phyloP scores from a whole-genome alignment of 2,113 vertebrate genomes.

The Galemys pyrenaicus region DNA sequence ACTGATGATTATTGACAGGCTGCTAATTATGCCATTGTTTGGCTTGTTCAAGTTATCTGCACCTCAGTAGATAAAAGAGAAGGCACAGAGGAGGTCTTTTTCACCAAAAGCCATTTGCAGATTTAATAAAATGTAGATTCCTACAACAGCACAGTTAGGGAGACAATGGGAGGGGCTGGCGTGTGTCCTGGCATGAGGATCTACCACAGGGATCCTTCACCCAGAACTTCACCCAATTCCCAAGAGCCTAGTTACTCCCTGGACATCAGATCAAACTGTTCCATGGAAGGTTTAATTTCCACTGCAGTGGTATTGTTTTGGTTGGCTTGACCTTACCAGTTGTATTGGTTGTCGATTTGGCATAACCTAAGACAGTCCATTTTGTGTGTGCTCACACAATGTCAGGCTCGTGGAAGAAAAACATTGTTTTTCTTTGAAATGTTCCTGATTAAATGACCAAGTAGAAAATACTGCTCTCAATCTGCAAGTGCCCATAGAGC shows the following conservation, averaged over 20 bases:
- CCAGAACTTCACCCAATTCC: neutral
- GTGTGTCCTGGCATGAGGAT: neutral
- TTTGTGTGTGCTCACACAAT: neutral
- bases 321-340: neutral
- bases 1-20: neutral
- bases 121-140: neutral
- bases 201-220: neutral
- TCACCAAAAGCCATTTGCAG: neutral
- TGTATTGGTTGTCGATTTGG: neutral
- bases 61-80: neutral
- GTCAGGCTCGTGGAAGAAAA: neutral
- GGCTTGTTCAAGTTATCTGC: neutral
- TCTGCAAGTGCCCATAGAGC: neutral
- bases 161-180: neutral
- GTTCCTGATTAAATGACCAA: conserved; percentile 39
- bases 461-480: neutral
- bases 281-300: neutral
- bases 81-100: neutral
- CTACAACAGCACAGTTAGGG: neutral
- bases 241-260: neutral
- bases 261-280: neutral
- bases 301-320: neutral
- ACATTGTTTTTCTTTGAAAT: neutral
- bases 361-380: neutral
- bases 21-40: neutral